Percentiles rank a stretch among this genome's conserved stretches.
Evolutionary conservation across 2,797 vertebrate species (phyloP).

Genomic region (Pachyuromys duprasi): DNA sequence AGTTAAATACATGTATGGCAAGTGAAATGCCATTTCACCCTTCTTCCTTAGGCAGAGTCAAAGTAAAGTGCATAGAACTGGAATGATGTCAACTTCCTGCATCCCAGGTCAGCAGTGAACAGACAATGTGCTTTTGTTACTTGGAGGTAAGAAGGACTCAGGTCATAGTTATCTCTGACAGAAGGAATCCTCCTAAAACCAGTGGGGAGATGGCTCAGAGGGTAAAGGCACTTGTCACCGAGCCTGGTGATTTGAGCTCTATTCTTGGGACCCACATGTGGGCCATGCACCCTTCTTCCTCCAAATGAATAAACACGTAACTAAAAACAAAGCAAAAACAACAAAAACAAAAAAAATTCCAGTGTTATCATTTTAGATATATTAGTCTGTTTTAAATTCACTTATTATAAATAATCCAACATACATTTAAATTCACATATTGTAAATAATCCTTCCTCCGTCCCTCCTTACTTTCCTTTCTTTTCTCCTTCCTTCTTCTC

Average conservation of each 20-base stretch:
- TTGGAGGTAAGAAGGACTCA: not conserved
- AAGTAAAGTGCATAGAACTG: not conserved
- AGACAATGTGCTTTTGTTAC: slow-evolving; percentile 2
- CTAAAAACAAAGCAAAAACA: not conserved
- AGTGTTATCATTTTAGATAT: not conserved
- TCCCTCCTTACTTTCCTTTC: not conserved
- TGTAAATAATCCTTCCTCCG: not conserved
- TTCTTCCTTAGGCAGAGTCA: not conserved
- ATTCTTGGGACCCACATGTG: not conserved
- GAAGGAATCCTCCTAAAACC: not conserved
- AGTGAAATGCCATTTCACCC: not conserved
- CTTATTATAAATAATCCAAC: not conserved
- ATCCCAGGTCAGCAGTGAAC: not conserved
- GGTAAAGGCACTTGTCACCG: not conserved
- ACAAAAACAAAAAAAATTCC: not conserved
- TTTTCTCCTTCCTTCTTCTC: not conserved
- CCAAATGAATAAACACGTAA: not conserved
- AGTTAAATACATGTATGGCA: not conserved
- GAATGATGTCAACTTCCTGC: not conserved
- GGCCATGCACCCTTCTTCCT: not conserved
- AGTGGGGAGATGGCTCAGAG: not conserved
- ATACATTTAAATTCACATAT: slow-evolving; percentile 6
- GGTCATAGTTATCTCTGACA: not conserved
- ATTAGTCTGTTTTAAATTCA: slow-evolving; percentile 40
- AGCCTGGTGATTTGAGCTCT: not conserved